Evolutionary conservation across 2,797 vertebrate species (phyloP).

Genomic region (Etheostoma nigrum): DNA sequence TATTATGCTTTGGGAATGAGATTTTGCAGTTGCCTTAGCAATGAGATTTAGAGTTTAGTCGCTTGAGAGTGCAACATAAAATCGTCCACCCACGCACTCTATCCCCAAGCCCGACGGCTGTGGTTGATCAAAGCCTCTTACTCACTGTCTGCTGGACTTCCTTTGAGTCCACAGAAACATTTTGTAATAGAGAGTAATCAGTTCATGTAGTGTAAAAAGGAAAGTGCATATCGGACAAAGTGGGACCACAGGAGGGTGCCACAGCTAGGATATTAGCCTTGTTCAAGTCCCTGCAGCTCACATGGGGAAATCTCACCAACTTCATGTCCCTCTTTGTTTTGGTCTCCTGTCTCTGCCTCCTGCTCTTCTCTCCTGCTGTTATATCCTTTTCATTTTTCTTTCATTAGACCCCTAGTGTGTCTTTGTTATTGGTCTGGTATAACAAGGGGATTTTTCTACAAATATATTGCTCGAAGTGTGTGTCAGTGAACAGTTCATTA

Average conservation of each 20-base stretch:
- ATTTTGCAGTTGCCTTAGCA: constrained; percentile 36
- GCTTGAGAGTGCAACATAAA: constrained; percentile 49
- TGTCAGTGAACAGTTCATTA: constrained; percentile 17
- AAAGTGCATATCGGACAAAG: constrained; percentile 9
- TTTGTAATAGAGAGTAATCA: constrained; percentile 31
- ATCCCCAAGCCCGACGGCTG: constrained; percentile 48
- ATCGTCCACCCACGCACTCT: constrained; percentile 56
- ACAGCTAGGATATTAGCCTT: constrained; percentile 49
- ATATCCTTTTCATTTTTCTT: constrained; percentile 25
- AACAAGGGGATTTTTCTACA: constrained; percentile 26
- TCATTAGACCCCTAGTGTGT: constrained; percentile 27
- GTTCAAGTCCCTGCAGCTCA: constrained; percentile 29
- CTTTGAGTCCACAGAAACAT: constrained; percentile 55
- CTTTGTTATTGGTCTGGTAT: constrained; percentile 32
- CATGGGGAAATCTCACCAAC: constrained; percentile 26
- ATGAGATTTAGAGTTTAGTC: constrained; percentile 42
- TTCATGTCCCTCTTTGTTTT: constrained; percentile 40
- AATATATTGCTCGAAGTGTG: constrained; percentile 10
- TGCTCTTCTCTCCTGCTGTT: constrained; percentile 21
- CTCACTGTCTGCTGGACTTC: constrained; percentile 81
- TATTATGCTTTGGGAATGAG: constrained; percentile 31
- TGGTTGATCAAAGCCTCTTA: constrained; percentile 74
- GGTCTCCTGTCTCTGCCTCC: constrained; percentile 5
- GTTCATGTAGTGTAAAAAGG: constrained; percentile 39
- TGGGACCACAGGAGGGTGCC: constrained; percentile 49